Evolutionary conservation across 2,797 vertebrate genomes (phyloP).

Genomic region (Notoglanidium macrostoma): DNA sequence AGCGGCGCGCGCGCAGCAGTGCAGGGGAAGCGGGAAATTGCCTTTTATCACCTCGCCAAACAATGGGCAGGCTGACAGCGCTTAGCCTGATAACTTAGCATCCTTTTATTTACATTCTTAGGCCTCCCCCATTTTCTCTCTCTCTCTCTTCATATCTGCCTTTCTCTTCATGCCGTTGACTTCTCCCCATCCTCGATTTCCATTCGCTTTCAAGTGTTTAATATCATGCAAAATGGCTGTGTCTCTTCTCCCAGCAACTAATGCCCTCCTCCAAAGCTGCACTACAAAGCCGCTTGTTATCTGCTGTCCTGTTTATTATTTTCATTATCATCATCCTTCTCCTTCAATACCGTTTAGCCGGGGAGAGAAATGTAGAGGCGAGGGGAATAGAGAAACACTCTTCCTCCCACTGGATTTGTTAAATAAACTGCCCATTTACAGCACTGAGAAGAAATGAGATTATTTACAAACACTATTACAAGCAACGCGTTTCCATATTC

Average conservation of each 20-base stretch:
- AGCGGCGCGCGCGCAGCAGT: constrained; percentile 73
- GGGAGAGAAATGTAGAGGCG: constrained; percentile 40
- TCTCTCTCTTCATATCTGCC: constrained; percentile 59
- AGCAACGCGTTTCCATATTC: constrained; percentile 26
- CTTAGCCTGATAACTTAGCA: constrained; percentile 76
- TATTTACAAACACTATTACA: constrained; percentile 75
- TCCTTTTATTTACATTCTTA: constrained; percentile 82
- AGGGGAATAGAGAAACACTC: constrained; percentile 31
- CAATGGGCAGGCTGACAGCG: constrained; percentile 80
- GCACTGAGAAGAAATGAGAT: constrained; percentile 66
- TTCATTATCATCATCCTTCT: constrained; percentile 69
- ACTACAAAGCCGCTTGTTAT: constrained; percentile 80
- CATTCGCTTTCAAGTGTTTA: constrained; percentile 80
- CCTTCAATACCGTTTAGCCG: constrained; percentile 41
- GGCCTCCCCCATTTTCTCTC: constrained; percentile 57
- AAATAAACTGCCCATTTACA: constrained; percentile 80
- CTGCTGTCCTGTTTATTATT: constrained; percentile 77
- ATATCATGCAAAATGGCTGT: constrained; percentile 83
- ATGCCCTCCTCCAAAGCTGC: constrained; percentile 66
- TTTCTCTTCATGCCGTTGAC: constrained; percentile 58
- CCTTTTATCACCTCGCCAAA: constrained; percentile 82
- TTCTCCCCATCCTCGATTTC: constrained; percentile 74
- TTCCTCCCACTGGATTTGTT: constrained; percentile 77
- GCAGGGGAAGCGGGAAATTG: constrained; percentile 79
- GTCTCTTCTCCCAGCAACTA: constrained; percentile 68